A percentile compares a stretch with the other conserved stretches of the same genome.
Evolutionary conservation across 2,113 vertebrate species (phyloP).

Genomic region (Glareola pratincola): DNA sequence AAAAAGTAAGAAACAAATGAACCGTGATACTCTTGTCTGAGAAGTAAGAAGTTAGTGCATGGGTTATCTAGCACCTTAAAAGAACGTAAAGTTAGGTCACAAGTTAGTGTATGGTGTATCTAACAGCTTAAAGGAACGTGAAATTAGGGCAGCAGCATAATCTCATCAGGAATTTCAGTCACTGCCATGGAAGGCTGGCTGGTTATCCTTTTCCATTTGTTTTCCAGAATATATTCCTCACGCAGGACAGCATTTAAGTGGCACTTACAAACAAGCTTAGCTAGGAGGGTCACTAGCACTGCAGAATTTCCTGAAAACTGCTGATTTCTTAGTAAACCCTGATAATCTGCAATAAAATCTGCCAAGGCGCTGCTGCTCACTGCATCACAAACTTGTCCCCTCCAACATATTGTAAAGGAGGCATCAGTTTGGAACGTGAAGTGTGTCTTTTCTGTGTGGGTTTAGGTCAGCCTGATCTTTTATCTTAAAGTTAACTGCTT

Average conservation of each 20-base stretch:
- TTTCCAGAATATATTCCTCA: not conserved
- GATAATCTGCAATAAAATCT: not conserved
- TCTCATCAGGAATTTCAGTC: not conserved
- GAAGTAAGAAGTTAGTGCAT: not conserved
- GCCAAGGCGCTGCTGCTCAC: not conserved
- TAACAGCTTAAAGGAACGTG: not conserved
- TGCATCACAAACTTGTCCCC: not conserved
- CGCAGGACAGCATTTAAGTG: not conserved
- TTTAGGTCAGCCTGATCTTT: not conserved
- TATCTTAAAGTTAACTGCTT: not conserved
- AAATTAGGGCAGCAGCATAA: not conserved
- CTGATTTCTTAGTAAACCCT: not conserved
- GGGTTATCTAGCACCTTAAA: not conserved
- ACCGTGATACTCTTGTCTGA: not conserved
- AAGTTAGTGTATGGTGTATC: no score
- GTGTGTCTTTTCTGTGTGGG: not conserved
- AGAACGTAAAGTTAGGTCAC: not conserved
- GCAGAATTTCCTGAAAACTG: not conserved
- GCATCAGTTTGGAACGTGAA: not conserved
- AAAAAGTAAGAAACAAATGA: not conserved
- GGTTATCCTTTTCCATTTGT: not conserved
- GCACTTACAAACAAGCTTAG: not conserved
- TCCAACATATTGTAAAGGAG: not conserved
- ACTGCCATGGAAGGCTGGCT: fast-evolving
- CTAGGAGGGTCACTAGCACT: not conserved